Evolutionary conservation across 2,113 vertebrate genomes (phyloP).

Genomic region (Crotalus horridus): DNA sequence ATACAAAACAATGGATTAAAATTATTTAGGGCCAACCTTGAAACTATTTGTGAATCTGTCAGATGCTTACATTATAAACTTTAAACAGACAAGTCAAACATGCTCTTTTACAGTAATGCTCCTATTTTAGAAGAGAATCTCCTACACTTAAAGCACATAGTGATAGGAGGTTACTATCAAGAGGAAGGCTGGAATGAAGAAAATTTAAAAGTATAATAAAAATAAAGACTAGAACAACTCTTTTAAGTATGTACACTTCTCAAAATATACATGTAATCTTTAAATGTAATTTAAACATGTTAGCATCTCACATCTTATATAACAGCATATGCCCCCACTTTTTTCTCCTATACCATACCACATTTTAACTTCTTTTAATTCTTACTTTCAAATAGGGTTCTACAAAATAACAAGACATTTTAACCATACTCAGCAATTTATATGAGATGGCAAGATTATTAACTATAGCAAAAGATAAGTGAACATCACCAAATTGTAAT

Average conservation of each 20-base stretch:
- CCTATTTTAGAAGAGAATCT: neutral
- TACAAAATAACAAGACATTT: neutral
- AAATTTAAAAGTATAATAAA: neutral
- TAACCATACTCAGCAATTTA: neutral
- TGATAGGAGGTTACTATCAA: neutral
- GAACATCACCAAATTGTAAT: neutral
- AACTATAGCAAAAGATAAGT: neutral
- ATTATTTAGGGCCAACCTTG: neutral
- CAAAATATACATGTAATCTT: constrained; percentile 30
- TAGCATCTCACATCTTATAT: constrained; percentile 13
- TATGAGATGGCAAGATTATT: neutral
- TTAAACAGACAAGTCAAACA: constrained; percentile 29
- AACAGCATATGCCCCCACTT: neutral
- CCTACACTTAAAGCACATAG: neutral
- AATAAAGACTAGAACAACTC: constrained; percentile 6
- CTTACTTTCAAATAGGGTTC: neutral
- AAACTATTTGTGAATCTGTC: neutral
- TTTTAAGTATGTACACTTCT: constrained; percentile 11
- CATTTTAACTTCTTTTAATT: neutral
- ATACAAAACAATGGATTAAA: constrained; percentile 3
- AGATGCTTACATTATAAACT: constrained; percentile 10
- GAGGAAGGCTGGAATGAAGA: neutral
- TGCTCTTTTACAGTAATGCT: neutral
- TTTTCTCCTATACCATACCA: neutral
- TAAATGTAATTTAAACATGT: constrained; percentile 25